A percentile compares a stretch with the other conserved stretches of the same genome.
Conservation (phyloP, 2,113 vertebrate genomes). For the Collichthys lucidus region DNA sequence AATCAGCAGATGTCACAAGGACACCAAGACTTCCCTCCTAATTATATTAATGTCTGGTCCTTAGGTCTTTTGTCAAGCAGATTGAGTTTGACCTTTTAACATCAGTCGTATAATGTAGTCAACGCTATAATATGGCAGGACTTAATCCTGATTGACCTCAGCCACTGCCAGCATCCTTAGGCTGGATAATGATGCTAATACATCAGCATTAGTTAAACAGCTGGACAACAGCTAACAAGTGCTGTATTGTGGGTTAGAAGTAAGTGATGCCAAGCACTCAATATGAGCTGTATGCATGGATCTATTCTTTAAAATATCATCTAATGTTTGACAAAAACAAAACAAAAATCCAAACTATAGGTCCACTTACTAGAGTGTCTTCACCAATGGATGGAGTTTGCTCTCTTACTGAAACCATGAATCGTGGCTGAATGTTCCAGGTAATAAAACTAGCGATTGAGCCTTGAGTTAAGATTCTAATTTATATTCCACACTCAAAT, state of each 20-base stretch:
- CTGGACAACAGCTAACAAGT: conserved; percentile 14
- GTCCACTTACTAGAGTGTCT: not conserved
- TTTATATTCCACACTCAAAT: not conserved
- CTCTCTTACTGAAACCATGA: not conserved
- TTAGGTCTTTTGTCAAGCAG: conserved; percentile 11
- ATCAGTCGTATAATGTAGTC: not conserved
- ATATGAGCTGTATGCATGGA: not conserved
- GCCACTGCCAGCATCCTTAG: conserved; percentile 23
- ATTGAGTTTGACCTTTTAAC: conserved; percentile 44
- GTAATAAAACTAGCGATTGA: not conserved
- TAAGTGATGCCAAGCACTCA: not conserved
- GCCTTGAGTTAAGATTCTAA: not conserved
- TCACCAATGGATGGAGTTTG: not conserved
- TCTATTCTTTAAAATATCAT: not conserved
- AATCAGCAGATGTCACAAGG: conserved; percentile 39
- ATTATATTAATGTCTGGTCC: conserved; percentile 30
- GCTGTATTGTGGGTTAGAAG: conserved; percentile 9
- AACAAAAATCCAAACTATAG: not conserved
- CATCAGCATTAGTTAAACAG: conserved; percentile 22
- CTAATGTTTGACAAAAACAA: not conserved
- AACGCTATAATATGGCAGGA: conserved; percentile 25
- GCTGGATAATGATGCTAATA: conserved; percentile 46
- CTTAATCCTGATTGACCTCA: conserved; percentile 56
- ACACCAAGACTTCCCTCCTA: conserved; percentile 18
- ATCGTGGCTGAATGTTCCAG: not conserved